A percentile compares a stretch with the other conserved stretches of the same genome.
Conservation (phyloP, 1,140 invertebrate genomes). For the Drosophila kohkoa region DNA sequence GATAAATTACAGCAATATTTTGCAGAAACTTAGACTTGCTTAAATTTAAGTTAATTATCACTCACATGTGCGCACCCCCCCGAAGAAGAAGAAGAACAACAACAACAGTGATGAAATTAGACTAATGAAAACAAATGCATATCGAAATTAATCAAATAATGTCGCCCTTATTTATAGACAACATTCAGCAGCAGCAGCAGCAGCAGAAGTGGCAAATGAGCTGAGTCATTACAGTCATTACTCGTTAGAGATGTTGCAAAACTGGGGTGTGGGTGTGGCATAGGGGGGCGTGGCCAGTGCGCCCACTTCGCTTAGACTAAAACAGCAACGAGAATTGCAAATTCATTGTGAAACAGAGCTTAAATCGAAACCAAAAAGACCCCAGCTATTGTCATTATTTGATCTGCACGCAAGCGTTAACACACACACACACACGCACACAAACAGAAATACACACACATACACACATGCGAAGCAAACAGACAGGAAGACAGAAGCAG, state of each 20-base stretch:
- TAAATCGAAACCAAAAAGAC: constrained; percentile 57
- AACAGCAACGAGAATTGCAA: constrained; percentile 61
- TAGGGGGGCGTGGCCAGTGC: constrained; percentile 23
- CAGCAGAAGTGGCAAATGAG: constrained; percentile 55
- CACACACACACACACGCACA: constrained; percentile 28
- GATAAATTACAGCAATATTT: constrained; percentile 3
- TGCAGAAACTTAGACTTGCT: constrained; percentile 6
- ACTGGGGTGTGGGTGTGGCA: constrained; percentile 14
- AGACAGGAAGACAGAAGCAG: constrained; percentile 12
- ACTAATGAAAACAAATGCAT: constrained; percentile 81
- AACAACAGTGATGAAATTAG: constrained; percentile 61
- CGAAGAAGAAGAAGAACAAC: not conserved
- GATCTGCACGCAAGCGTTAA: constrained; percentile 31
- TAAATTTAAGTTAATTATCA: constrained; percentile 26
- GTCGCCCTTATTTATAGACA: constrained; percentile 73
- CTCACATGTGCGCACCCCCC: constrained; percentile 1
- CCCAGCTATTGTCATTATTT: constrained; percentile 62
- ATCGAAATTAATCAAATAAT: constrained; percentile 79
- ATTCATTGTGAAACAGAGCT: constrained; percentile 50
- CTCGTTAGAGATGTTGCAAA: constrained; percentile 25
- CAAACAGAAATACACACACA: constrained; percentile 14
- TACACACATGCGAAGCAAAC: not conserved
- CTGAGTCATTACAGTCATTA: constrained; percentile 54
- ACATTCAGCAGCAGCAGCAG: constrained; percentile 35
- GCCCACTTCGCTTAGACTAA: not conserved